These are phyloP conservation scores for Hylyphantes graminicola DNA, from an alignment of 1,140 invertebrate species.

Conservation along the genomic window DNA sequence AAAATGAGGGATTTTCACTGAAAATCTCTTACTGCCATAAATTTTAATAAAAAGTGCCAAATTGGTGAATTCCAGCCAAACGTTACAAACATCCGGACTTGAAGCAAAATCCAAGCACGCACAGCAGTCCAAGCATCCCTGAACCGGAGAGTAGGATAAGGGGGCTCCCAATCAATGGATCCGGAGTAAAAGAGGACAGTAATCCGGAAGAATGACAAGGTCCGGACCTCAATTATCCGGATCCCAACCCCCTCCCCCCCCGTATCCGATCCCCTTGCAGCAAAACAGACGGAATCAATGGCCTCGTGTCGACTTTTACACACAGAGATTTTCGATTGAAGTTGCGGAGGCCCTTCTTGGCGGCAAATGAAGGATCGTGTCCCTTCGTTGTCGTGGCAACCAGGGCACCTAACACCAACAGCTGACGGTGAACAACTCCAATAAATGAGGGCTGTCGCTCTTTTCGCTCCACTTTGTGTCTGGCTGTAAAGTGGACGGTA, in stretches of 20 bases:
- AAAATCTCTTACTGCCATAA: too few relatives aligned
- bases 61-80: too few relatives aligned
- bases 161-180: constrained; percentile 50
- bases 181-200: constrained; percentile 49
- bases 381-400: constrained; percentile 41
- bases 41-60: too few relatives aligned
- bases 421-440: constrained; percentile 55
- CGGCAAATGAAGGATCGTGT: constrained; percentile 52
- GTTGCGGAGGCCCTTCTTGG: constrained; percentile 19
- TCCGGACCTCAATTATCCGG: constrained; percentile 60
- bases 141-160: constrained; percentile 13
- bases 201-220: constrained; percentile 60
- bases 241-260: constrained; percentile 26
- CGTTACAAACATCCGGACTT: too few relatives aligned
- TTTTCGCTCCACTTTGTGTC: not conserved
- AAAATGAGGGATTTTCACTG: too few relatives aligned
- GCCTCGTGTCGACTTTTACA: constrained; percentile 38
- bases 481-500: too few relatives aligned
- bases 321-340: constrained; percentile 55
- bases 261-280: not conserved
- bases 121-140: constrained; percentile 19
- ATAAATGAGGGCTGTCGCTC: constrained; percentile 47
- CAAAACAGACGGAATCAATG: constrained; percentile 45
- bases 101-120: too few relatives aligned
- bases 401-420: constrained; percentile 56